Evolutionary conservation across 2,888 invertebrate species (phyloP), one percentile per base, ranked within the genome.

Genomic region (Aspidiotus destructor): DNA sequence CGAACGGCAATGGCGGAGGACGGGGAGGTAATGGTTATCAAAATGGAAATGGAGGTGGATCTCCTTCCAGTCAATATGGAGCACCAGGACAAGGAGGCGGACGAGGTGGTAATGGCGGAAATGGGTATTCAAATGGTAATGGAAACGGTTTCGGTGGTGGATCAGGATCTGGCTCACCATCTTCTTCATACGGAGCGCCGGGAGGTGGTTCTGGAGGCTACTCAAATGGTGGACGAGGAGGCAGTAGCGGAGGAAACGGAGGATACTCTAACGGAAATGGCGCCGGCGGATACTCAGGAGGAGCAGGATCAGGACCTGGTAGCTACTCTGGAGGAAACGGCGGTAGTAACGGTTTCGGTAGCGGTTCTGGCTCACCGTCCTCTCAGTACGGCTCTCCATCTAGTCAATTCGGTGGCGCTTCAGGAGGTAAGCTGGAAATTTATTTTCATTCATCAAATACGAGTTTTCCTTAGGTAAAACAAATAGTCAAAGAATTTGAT

Each of bases 361-460:
- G 13, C 10, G 55, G 15, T 7, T 16, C 10, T 16, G 62, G 62
- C 44, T 41, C 62, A 10, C 60, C 53, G 41, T 68, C 68, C 15
- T 53, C 61, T 8, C 61, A 60, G 9, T 68, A 69, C 16, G 68
- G 68, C 40, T 41, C 69, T 53, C 68, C 68, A 16, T 68, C 68
- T 63, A 63, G 63, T 63, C 63, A 63, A 54, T 57, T 16, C 15
- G 57, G 57, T 2, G 57, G 57, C 10, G 11, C 2, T n/a, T 48
- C 48, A 5, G 28, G 28, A 3, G 28, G 28, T 28, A 28, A 28
- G 28, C 28, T 28, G 28, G 5, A 28, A 28, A 28, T 28, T 28
- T 28, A 28, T 28, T 28, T 28, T 5, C 28, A 28, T 28, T 28
- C 28, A 5, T 28, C 28, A 28, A 28, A 5, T 3, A 28, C 28